phyloP scores from a whole-genome alignment of 2,888 invertebrate species.

The Pollenia amentaria region DNA sequence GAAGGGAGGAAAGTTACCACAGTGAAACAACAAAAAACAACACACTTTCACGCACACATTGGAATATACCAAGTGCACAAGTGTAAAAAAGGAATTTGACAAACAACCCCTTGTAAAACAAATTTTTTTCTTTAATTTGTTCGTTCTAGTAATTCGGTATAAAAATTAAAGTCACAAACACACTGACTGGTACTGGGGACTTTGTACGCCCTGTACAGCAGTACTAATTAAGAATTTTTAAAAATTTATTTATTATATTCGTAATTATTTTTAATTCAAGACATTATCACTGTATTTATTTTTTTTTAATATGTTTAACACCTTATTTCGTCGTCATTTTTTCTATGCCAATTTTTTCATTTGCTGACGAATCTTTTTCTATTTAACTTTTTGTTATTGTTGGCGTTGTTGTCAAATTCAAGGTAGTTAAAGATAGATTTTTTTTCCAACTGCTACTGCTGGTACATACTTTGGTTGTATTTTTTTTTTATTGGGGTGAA shows the following conservation, averaged over 20 bases:
- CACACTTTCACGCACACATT: constrained; percentile 32
- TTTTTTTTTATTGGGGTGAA: constrained; percentile 55
- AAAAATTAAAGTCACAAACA: constrained; percentile 10
- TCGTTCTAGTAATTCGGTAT: constrained; percentile 8
- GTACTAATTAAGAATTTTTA: not conserved
- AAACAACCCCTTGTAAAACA: constrained; percentile 53
- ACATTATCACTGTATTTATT: constrained; percentile 18
- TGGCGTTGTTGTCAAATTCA: constrained; percentile 63
- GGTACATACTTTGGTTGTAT: constrained; percentile 23
- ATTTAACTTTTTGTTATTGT: constrained; percentile 20
- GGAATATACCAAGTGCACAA: constrained; percentile 29
- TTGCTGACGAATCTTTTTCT: constrained; percentile 68
- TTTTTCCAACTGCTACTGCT: constrained; percentile 62
- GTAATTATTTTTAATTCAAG: not conserved
- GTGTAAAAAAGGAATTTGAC: constrained; percentile 28
- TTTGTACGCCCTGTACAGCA: constrained; percentile 14
- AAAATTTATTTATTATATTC: constrained; percentile 21
- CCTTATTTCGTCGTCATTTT: constrained; percentile 34
- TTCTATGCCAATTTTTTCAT: constrained; percentile 15
- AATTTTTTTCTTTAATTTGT: constrained; percentile 21
- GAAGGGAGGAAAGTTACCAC: constrained; percentile 7
- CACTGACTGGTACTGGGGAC: not conserved
- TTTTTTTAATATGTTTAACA: constrained; percentile 36
- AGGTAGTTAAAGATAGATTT: constrained; percentile 66
- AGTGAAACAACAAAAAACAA: constrained; percentile 11